Evolutionary conservation across 2,113 vertebrate genomes (phyloP).

Genomic region (Podarcis cretensis): DNA sequence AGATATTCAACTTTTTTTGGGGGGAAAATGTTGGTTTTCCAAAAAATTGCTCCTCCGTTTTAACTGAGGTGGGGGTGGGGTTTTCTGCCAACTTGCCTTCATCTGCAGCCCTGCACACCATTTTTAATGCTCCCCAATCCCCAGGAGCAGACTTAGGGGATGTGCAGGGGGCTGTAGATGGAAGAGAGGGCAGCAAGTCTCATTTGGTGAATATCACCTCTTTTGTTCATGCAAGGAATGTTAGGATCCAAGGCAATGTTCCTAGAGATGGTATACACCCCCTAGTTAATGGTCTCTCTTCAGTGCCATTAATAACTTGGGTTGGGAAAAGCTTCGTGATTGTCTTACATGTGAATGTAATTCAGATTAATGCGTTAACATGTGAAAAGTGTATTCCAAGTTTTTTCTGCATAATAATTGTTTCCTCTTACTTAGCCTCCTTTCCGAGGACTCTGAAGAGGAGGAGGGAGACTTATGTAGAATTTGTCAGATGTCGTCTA

Average conservation of each 20-base stretch:
- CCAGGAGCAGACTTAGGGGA: too few species aligned
- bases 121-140: neutral
- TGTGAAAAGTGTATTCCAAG: neutral
- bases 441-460: conserved; percentile 97
- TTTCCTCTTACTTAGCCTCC: conserved; percentile 77
- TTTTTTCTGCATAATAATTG: neutral
- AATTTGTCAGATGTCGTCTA: conserved; percentile 95
- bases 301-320: neutral
- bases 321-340: neutral
- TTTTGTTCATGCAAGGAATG: neutral
- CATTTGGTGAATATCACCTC: neutral
- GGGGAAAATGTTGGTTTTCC: neutral
- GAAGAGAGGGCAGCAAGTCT: neutral
- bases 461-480: conserved; percentile 95
- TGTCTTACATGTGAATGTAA: neutral
- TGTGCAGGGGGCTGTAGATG: neutral
- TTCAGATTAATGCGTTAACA: conserved; percentile 12
- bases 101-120: neutral
- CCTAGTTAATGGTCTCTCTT: neutral
- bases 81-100: neutral
- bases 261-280: neutral
- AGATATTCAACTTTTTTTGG: neutral
- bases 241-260: neutral
- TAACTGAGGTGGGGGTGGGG: too few species aligned
- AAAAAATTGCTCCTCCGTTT: fast-evolving